Base-by-base conservation (phyloP, 2,797 vertebrate genomes). In the Pempheris klunzingeri region DNA sequence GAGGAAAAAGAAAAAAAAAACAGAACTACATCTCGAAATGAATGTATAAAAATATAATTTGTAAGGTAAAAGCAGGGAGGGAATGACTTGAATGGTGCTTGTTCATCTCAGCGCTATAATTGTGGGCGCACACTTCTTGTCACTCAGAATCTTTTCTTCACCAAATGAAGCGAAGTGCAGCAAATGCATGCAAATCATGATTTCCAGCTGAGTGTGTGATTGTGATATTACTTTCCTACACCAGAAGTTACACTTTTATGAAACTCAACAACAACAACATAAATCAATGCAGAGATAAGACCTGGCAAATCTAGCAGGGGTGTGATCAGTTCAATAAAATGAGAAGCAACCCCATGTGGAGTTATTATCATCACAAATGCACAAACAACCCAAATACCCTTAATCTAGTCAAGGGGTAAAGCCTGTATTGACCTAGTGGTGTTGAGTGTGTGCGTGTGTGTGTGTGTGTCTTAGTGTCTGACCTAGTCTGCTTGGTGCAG, bases 381-480 rank as follows among this genome's bases (percentile, higher is more conserved):
- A 90, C 87, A 93, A 92, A 92, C 89, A 92, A 92, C 91, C 90
- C 82, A 92, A 91, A 93, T 93, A 76, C 88, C 82, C 91, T 87
- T 93, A 93, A 93, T 93, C 92, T 92, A 90, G 88, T 86, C 83
- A 87, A 82, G 84, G 73, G 83, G 85, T 92, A 92, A 93, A 93
- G 90, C 92, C 92, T 90, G 91, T 91, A 92, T 92, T 93, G 92
- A 92, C 92, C 92, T 91, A 93, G 82, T 91, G 68, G 65, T 86
- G 71, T 39, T 59, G 72, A n/a, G 24, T 78, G 77, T 59, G 77
- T 60, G 72, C 9, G 47, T 64, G 53, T 60, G 54, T 47, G 58
- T 59, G 53, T 68, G 71, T 22, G 24, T 62, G 67, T 78, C 54
- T 81, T 62, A n/a, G 61, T 74, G 79, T 80, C 76, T 90, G 90